Conservation (phyloP, 2,888 invertebrate genomes). For the Sipunculus nudus region DNA sequence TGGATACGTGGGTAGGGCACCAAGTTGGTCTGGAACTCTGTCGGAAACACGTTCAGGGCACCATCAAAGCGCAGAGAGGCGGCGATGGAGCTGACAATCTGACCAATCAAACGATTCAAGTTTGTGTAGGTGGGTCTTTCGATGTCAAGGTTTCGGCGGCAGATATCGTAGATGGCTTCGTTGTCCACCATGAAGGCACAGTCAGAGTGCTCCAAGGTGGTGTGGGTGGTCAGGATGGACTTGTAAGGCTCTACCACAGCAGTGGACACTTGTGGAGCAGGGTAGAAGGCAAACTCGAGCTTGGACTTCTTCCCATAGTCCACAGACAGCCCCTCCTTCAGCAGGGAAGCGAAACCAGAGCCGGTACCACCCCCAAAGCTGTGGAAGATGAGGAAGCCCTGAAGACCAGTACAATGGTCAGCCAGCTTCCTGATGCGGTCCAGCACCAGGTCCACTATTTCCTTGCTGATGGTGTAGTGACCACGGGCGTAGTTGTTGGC, state of each 20-base stretch:
- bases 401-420: no score
- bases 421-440: no score
- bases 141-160: constrained; percentile 82
- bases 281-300: constrained; percentile 76
- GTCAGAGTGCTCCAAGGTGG: constrained; percentile 90
- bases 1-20: constrained; percentile 74
- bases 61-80: constrained; percentile 34
- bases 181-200: constrained; percentile 96
- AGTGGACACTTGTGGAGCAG: no score
- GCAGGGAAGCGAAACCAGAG: no score
- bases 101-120: constrained; percentile 18
- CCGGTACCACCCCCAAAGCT: no score
- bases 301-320: constrained; percentile 87
- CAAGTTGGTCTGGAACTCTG: constrained; percentile 38
- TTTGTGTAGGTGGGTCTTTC: constrained; percentile 78
- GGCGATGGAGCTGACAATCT: constrained; percentile 36
- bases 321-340: no score
- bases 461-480: no score
- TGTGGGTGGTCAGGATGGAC: constrained; percentile 93
- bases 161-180: constrained; percentile 76
- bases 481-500: constrained; percentile 42
- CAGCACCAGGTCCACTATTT: no score
- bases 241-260: constrained; percentile 96
- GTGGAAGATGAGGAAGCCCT: no score
- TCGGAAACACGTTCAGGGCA: constrained; percentile 32